Percentiles rank a stretch among this genome's conserved stretches.
Conservation (phyloP, 2,888 invertebrate species). For the Uropetala carovei region DNA sequence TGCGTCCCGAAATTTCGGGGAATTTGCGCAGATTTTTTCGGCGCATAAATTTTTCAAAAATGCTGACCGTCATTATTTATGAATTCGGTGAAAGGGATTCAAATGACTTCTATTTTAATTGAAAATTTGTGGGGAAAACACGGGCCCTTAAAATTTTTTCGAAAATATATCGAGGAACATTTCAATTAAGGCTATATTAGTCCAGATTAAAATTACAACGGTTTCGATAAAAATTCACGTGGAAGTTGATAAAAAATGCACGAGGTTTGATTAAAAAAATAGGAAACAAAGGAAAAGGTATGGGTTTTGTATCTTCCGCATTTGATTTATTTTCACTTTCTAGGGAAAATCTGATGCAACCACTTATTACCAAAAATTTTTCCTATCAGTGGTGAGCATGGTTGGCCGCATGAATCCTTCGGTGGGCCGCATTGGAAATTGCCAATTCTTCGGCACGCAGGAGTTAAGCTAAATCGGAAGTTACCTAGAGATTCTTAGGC, state of each 20-base stretch:
- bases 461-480: too few species aligned
- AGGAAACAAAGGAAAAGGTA: too few species aligned
- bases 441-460: too few species aligned
- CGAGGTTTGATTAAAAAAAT: too few species aligned
- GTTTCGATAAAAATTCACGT: background rate
- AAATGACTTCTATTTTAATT: conserved; percentile 4
- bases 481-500: too few species aligned
- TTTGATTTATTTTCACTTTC: too few species aligned
- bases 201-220: background rate
- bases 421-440: too few species aligned
- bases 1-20: background rate
- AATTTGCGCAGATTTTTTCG: background rate
- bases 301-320: too few species aligned
- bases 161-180: background rate
- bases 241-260: background rate
- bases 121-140: background rate
- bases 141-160: background rate
- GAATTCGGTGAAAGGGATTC: conserved; percentile 27
- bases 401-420: too few species aligned
- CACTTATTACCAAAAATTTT: too few species aligned
- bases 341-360: too few species aligned
- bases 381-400: too few species aligned
- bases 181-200: background rate
- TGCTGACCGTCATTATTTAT: background rate
- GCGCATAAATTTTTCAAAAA: conserved; percentile 14